Base-by-base conservation (phyloP, 2,888 invertebrate genomes). In the Mesochorus sp. region DNA sequence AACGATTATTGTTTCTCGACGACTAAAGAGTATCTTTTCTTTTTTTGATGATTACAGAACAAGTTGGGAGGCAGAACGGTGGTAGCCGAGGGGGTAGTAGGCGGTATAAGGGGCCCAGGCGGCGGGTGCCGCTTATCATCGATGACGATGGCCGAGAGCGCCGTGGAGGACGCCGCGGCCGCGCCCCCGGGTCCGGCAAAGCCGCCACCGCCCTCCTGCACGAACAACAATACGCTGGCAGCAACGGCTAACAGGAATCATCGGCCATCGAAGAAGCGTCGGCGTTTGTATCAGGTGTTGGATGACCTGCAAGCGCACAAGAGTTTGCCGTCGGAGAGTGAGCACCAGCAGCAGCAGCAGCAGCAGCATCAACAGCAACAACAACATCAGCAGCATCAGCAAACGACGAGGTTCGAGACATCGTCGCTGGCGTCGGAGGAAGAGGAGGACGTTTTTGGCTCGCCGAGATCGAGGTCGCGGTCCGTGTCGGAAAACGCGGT, bases 221-320 rank as follows among this genome's bases (percentile, higher is more conserved):
- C 92, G 80, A 93, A 93, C 88, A 93, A 94, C 88, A 94, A 94
- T 88, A 93, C 93, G 84, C 93, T 94, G 80, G 93, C 94, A 62
- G 92, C 93, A 80, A 93, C 93, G 77, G 92, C 93, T 80, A 94
- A 94, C 84, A 93, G 94, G 79, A 94, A 94, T 85, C 92, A 93
- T 92, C 94, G 84, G 88, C 92, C 90, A 88, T 94, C 95, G 83
- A 93, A 95, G 82, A 97, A 97, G 90, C 94, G 96, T 81, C 95
- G 96, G 88, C 93, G 97, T 42, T 93, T 97, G 14, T 96, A 95
- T 67, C 95, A 95, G 79, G 95, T 97, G 19, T 92, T 97, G 76
- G 96, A 97, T 88, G 96, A 95, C 85, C 93, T 97, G 2, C 92
- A 93, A 17, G 93, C 92, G 5, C 91, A 87, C 76, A 87, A 85